phyloP scores from a whole-genome alignment of 2,113 vertebrate species.

The Stigmatopora nigra region DNA sequence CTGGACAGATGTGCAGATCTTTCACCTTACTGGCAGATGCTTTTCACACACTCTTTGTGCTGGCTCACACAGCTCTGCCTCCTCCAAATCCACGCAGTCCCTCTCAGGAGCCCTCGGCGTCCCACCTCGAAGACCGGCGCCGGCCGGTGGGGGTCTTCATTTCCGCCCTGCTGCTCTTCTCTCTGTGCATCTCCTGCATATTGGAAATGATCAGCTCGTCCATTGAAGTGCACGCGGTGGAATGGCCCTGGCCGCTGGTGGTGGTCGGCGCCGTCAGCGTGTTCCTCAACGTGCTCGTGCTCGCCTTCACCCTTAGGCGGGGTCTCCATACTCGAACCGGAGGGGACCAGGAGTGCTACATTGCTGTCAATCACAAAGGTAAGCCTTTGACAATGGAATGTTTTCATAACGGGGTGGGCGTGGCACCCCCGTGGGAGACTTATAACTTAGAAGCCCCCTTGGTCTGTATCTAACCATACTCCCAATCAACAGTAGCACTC shows the following conservation, averaged over 20 bases:
- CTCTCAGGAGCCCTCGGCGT: not conserved
- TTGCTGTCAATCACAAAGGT: slow-evolving; percentile 42
- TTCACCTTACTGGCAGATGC: slow-evolving; percentile 63
- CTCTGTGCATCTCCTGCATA: slow-evolving; percentile 58
- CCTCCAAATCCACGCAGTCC: slow-evolving; percentile 1
- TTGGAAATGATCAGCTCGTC: slow-evolving; percentile 58
- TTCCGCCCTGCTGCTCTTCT: slow-evolving; percentile 61
- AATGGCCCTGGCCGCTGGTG: slow-evolving; percentile 52
- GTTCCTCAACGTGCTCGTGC: slow-evolving; percentile 48
- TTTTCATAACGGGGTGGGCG: too few relatives aligned
- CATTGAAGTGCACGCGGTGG: slow-evolving; percentile 49
- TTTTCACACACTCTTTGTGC: slow-evolving; percentile 68
- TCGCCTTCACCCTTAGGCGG: slow-evolving; percentile 38
- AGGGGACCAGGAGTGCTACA: not conserved
- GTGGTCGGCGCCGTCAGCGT: slow-evolving; percentile 47
- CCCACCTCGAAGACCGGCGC: slow-evolving; percentile 40
- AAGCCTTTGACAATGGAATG: slow-evolving; percentile 4
- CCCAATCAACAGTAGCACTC: too few relatives aligned
- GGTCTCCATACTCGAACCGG: not conserved
- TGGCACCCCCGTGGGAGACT: too few relatives aligned
- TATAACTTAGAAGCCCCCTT: too few relatives aligned
- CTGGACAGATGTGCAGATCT: slow-evolving; percentile 66
- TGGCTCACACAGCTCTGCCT: slow-evolving; percentile 48
- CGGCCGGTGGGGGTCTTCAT: slow-evolving; percentile 55
- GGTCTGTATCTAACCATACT: too few relatives aligned